Conservation (phyloP, 2,888 invertebrate species). For the Ennomos fuscantarius region DNA sequence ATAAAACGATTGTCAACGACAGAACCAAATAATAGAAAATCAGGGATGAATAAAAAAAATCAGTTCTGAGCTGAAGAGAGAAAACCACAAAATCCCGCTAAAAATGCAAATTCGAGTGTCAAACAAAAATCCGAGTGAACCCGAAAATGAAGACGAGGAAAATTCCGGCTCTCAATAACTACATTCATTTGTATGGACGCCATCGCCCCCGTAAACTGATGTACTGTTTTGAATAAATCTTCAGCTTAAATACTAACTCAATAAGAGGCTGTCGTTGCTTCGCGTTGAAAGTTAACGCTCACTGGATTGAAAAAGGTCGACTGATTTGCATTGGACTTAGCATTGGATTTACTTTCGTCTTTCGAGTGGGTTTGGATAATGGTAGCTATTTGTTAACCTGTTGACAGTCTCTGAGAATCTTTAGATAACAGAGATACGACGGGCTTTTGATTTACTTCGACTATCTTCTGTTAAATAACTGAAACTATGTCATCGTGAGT, state of each 20-base stretch:
- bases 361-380: constrained; percentile 35
- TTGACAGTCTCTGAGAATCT: constrained; percentile 32
- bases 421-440: background rate
- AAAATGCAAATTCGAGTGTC: constrained; percentile 30
- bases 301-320: constrained; percentile 75
- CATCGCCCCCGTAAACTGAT: constrained; percentile 55
- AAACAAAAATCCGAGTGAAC: constrained; percentile 21
- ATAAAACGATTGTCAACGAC: too few species aligned
- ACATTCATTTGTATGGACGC: constrained; percentile 66
- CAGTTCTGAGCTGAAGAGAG: constrained; percentile 11
- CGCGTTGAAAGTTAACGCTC: constrained; percentile 66
- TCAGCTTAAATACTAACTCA: constrained; percentile 74
- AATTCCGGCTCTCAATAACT: constrained; percentile 27
- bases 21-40: background rate
- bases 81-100: constrained; percentile 17
- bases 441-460: background rate
- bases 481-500: too few species aligned
- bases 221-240: constrained; percentile 78
- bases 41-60: background rate
- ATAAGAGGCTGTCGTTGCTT: constrained; percentile 51
- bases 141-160: constrained; percentile 32
- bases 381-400: constrained; percentile 48
- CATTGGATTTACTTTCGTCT: constrained; percentile 25
- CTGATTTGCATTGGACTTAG: constrained; percentile 69
- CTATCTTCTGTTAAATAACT: background rate